Evolutionary conservation across 2,797 vertebrate genomes (phyloP).

Genomic region (Loris lydekkerianus): DNA sequence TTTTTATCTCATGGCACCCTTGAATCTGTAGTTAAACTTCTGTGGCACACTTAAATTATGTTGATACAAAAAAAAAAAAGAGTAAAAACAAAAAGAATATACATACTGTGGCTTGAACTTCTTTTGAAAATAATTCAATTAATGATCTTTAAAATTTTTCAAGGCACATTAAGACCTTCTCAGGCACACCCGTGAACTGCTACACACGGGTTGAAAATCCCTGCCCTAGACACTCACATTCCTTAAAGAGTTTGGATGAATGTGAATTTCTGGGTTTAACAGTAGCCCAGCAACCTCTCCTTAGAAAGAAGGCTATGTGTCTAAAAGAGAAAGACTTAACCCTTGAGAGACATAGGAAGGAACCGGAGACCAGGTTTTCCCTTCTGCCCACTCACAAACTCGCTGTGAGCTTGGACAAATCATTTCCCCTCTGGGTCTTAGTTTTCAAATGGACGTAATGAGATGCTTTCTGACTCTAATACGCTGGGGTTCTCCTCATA

Average conservation of each 20-base stretch:
- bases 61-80: too few species aligned
- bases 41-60: too few species aligned
- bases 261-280: background rate
- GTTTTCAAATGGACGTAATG: background rate
- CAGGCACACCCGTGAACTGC: too few species aligned
- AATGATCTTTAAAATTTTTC: too few species aligned
- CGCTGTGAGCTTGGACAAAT: background rate
- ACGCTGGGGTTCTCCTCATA: background rate
- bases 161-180: too few species aligned
- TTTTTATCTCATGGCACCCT: too few species aligned
- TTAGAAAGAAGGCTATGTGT: background rate
- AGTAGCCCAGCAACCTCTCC: background rate
- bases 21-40: too few species aligned
- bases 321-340: background rate
- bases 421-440: background rate
- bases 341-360: background rate
- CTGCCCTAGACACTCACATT: background rate
- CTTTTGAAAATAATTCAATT: too few species aligned
- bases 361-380: background rate
- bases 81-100: too few species aligned
- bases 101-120: too few species aligned
- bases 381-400: background rate
- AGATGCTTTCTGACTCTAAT: background rate
- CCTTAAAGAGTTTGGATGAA: background rate
- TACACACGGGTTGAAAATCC: too few species aligned